Base-by-base conservation (phyloP, 2,888 invertebrate species). In the Antitype chi region DNA sequence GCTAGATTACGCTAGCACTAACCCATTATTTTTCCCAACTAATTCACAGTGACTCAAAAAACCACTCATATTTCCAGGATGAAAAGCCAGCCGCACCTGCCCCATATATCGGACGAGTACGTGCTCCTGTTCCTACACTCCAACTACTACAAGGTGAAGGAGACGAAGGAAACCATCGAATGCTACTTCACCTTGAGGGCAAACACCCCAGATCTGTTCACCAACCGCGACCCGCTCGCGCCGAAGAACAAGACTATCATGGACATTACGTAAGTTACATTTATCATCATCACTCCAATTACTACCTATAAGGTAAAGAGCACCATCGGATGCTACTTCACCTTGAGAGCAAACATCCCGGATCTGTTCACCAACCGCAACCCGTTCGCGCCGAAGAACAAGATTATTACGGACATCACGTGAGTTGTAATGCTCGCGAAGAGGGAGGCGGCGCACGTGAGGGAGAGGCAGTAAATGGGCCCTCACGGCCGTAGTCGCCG, bases 71-170 rank as follows among this genome's bases (percentile, higher is more conserved):
- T 66, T 97, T 97, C 53, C 95, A 97, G 97, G 97, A 96, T 97
- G 93, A 95, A 96, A 63, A 94, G 97, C 47, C 97, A 97, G 91
- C 96, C 97, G 0, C 97, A 97, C 88, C 93, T 97, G 80, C 97
- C 97, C 0, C 94, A 97, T 87, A 97, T 97, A 84, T 97, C 97
- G 1, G 97, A 97, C 88, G 97, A 98, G 86, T 97, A 97, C 93
- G 94, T 98, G 79, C 94, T 97, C 87, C 93, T 98, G 84, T 98
- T 98, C 93, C 95, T 98, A 13, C 97, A 98, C 93, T 97, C 97
- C 76, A 96, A 96, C 91, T 96, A 95, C 90, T 96, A 94, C 90
- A 96, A 96, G 84, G 91, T 94, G 73, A 96, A 96, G 80, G 96
- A 96, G 92, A 95, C 96, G 20, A 96, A 96, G 77, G 95, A 96